These are phyloP conservation scores for Pseudochirops cupreus DNA, from an alignment of 2,797 vertebrate genomes.

Conservation along the genomic window DNA sequence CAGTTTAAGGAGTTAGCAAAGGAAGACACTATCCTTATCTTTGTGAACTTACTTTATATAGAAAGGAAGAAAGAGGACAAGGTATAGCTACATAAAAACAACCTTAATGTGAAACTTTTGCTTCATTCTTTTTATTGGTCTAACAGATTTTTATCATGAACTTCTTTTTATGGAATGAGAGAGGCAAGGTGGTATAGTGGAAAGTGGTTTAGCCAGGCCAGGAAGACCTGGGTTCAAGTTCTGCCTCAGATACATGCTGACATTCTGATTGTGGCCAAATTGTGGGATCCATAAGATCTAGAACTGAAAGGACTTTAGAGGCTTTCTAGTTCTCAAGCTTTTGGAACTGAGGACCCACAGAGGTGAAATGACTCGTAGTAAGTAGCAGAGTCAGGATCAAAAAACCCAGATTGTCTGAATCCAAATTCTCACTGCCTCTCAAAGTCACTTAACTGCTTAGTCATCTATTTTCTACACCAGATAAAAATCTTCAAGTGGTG, in stretches of 20 bases:
- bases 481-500: not conserved
- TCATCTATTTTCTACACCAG: not conserved
- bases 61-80: not conserved
- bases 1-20: conserved; percentile 15
- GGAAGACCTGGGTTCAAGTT: not conserved
- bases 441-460: not conserved
- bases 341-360: not conserved
- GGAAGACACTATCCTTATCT: not conserved
- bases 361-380: not conserved
- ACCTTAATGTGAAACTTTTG: not conserved
- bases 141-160: not conserved
- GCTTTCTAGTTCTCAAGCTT: not conserved
- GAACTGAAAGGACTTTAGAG: not conserved
- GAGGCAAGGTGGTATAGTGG: not conserved
- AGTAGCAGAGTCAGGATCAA: not conserved
- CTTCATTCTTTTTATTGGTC: not conserved
- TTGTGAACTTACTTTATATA: conserved; percentile 34
- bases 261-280: not conserved
- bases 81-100: not conserved
- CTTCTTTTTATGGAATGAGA: not conserved
- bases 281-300: not conserved
- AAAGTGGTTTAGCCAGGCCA: not conserved
- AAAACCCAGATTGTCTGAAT: not conserved
- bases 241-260: not conserved
- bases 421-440: not conserved